phyloP scores from a whole-genome alignment of 2,888 invertebrate genomes.

The Pyralis farinalis region DNA sequence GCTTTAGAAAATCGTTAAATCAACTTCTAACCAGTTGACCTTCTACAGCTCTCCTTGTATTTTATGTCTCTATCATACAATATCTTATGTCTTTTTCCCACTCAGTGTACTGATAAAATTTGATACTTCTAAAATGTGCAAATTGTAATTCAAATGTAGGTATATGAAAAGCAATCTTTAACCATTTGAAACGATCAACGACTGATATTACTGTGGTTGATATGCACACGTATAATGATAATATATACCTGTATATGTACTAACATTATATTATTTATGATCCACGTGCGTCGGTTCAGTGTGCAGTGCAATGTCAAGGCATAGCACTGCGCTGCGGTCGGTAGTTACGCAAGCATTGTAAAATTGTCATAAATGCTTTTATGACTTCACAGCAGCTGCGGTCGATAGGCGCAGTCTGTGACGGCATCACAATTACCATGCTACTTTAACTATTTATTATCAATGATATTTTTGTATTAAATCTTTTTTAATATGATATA shows the following conservation, averaged over 20 bases:
- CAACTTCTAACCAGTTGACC: constrained; percentile 13
- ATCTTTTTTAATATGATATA: too few species aligned
- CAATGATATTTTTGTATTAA: too few species aligned
- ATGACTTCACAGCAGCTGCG: constrained; percentile 38
- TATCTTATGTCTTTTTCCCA: not conserved
- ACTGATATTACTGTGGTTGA: not conserved
- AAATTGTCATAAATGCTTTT: constrained; percentile 66
- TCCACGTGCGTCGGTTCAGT: constrained; percentile 69
- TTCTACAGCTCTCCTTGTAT: constrained; percentile 6
- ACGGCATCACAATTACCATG: not conserved
- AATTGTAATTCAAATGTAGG: too few species aligned
- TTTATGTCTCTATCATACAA: constrained; percentile 2
- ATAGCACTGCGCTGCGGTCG: constrained; percentile 39
- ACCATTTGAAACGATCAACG: not conserved
- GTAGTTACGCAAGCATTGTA: constrained; percentile 67
- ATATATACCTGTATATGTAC: constrained; percentile 21
- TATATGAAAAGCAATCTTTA: too few species aligned
- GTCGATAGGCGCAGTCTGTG: constrained; percentile 16
- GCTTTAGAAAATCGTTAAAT: constrained; percentile 16
- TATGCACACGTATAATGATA: too few species aligned
- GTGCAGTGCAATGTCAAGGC: constrained; percentile 77
- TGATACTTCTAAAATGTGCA: too few species aligned
- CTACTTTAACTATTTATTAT: too few species aligned
- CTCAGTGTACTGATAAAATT: too few species aligned
- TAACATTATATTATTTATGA: constrained; percentile 57